A percentile compares a stretch with the other conserved stretches of the same genome.
Evolutionary conservation across 2,888 invertebrate species (phyloP).

Genomic region (Rosalia funebris): DNA sequence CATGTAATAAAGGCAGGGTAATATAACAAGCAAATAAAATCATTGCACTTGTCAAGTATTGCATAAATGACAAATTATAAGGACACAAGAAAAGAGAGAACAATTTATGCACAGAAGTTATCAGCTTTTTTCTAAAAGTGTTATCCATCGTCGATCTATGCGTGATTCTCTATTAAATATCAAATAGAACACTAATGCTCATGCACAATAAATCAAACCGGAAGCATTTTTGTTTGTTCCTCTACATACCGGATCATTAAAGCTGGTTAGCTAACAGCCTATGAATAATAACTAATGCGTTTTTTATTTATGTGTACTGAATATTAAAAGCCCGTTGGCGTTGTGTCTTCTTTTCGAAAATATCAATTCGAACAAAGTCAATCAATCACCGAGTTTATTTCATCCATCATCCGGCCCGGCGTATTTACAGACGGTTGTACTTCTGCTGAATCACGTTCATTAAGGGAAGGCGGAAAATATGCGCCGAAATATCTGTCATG

Average conservation of each 20-base stretch:
- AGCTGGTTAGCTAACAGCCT: not conserved
- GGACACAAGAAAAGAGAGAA: too few relatives aligned
- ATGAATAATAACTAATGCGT: constrained; percentile 1
- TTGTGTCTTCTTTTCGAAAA: constrained; percentile 9
- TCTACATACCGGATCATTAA: not conserved
- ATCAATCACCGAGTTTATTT: constrained; percentile 14
- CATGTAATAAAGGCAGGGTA: too few relatives aligned
- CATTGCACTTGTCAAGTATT: too few relatives aligned
- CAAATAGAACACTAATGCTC: too few relatives aligned
- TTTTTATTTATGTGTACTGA: not conserved
- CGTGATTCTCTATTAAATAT: too few relatives aligned
- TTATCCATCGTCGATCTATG: too few relatives aligned
- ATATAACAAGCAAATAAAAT: too few relatives aligned
- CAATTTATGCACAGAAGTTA: too few relatives aligned
- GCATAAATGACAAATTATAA: too few relatives aligned
- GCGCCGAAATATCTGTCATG: constrained; percentile 10
- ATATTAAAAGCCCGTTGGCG: not conserved
- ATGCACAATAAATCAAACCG: too few relatives aligned
- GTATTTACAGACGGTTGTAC: constrained; percentile 6
- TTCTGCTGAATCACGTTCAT: constrained; percentile 15
- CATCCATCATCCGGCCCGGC: constrained; percentile 12
- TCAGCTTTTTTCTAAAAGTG: too few relatives aligned
- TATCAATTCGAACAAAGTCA: constrained; percentile 18
- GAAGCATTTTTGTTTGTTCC: not conserved
- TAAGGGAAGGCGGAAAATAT: constrained; percentile 7